Evolutionary conservation across 2,113 vertebrate species (phyloP), one percentile per base, ranked within the genome.

Genomic region (Psettodes erumei): DNA sequence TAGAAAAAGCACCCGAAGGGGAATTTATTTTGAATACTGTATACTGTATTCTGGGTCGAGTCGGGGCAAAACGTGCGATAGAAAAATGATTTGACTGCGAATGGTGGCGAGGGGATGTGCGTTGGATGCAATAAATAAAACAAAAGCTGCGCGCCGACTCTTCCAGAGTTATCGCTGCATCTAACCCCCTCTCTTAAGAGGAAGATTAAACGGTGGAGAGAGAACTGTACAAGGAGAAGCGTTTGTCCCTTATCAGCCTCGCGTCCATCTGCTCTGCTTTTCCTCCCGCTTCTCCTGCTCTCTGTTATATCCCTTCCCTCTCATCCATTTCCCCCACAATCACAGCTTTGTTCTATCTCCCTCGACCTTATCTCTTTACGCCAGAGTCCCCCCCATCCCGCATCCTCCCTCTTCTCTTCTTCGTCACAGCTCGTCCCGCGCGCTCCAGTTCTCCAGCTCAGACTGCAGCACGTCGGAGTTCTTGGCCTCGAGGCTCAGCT

Each of bases 391-490:
- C 71, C 43, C 3, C 11, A 67, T 47, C 40, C 42, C 7, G 13
- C 16, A n/a, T 70, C 40, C 13, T 38, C 35, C n/a, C 43, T 8
- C 64, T n/a, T 50, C 45, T 50, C 25, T 18, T 71, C 47, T 43
- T 55, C 63, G 35, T 95, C 93, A 96, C 82, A 97, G 94, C 83
- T 97, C 95, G 0, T 97, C 96, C 0, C 95, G 90, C 5, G 94
- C 91, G 8, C 90, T 92, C 0, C 94, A 88, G 25, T 94, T 95
- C 91, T 96, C 96, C 21, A 97, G 93, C 0, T 95, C 93, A 0
- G 96, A 96, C 79, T 95, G 95, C 0, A 96, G 91, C 2, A 96
- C 95, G 0, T 95, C 95, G 0, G 95, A 91, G 86, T 97, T 97
- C 80, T 94, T 88, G 15, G 96, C 96, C 64, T 96, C 87, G 0